Evolutionary conservation across 2,797 vertebrate genomes (phyloP).

Genomic region (Helarctos malayanus): DNA sequence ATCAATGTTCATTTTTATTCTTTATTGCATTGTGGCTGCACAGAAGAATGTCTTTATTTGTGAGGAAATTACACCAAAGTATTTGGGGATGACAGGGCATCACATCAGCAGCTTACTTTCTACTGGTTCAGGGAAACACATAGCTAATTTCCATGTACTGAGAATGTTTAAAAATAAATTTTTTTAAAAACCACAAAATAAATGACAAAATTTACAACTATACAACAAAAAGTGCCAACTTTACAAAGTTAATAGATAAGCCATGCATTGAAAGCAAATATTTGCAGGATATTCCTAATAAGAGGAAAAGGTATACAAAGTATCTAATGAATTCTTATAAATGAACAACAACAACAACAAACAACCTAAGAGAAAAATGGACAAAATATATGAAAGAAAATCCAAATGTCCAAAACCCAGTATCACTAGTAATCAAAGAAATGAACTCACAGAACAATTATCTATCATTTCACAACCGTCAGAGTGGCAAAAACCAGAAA

Average conservation of each 20-base stretch:
- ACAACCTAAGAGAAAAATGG: neutral
- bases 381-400: conserved; percentile 31
- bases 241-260: conserved; percentile 20
- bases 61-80: conserved; percentile 12
- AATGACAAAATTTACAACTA: conserved; percentile 40
- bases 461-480: conserved; percentile 23
- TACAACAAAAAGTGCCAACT: neutral
- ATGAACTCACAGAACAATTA: neutral
- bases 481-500: neutral
- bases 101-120: conserved; percentile 17
- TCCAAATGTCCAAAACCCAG: neutral
- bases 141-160: neutral
- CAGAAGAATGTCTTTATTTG: neutral
- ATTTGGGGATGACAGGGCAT: neutral
- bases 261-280: neutral
- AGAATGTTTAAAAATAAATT: conserved; percentile 30
- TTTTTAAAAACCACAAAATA: conserved; percentile 25
- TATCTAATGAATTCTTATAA: neutral
- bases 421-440: neutral
- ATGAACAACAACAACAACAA: neutral
- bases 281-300: neutral
- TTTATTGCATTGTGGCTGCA: neutral
- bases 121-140: neutral
- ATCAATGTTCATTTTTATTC: neutral
- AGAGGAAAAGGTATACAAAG: neutral